Conservation (phyloP, 2,888 invertebrate species). For the Bellardia bayeri region DNA sequence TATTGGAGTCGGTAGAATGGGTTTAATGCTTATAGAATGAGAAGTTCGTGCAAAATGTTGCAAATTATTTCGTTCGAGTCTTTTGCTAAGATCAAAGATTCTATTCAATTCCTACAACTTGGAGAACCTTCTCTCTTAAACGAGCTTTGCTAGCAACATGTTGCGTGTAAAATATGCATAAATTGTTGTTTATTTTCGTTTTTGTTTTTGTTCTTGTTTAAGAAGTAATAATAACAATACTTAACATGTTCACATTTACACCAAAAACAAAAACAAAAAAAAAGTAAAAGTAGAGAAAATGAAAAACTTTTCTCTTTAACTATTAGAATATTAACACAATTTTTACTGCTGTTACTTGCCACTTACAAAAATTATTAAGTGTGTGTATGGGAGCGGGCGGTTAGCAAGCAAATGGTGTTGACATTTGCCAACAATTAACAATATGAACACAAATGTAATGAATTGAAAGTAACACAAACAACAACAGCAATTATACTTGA, state of each 20-base stretch:
- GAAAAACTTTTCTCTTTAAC: conserved; percentile 50
- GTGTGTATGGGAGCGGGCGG: not conserved
- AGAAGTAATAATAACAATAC: conserved; percentile 65
- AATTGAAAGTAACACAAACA: conserved; percentile 48
- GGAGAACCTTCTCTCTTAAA: conserved; percentile 29
- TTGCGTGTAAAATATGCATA: conserved; percentile 67
- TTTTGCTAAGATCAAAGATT: too few relatives aligned
- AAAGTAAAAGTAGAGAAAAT: conserved; percentile 16
- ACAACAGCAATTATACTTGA: conserved; percentile 21
- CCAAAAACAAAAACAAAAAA: not conserved
- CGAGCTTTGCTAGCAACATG: conserved; percentile 53
- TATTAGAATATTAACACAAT: conserved; percentile 64
- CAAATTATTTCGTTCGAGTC: too few relatives aligned
- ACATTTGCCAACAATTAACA: conserved; percentile 72
- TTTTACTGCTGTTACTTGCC: conserved; percentile 30
- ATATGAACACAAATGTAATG: conserved; percentile 66
- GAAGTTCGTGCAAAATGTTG: too few relatives aligned
- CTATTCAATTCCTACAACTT: not conserved
- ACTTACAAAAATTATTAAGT: conserved; percentile 7
- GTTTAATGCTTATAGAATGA: too few relatives aligned
- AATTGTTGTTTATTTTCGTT: conserved; percentile 47
- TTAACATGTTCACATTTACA: conserved; percentile 61
- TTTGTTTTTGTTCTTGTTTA: conserved; percentile 46
- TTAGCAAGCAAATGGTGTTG: conserved; percentile 60
- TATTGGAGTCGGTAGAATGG: too few relatives aligned